Evolutionary conservation across 1,140 invertebrate species (phyloP), one percentile per base, ranked within the genome.

Genomic region (Zaprionus taronus): DNA sequence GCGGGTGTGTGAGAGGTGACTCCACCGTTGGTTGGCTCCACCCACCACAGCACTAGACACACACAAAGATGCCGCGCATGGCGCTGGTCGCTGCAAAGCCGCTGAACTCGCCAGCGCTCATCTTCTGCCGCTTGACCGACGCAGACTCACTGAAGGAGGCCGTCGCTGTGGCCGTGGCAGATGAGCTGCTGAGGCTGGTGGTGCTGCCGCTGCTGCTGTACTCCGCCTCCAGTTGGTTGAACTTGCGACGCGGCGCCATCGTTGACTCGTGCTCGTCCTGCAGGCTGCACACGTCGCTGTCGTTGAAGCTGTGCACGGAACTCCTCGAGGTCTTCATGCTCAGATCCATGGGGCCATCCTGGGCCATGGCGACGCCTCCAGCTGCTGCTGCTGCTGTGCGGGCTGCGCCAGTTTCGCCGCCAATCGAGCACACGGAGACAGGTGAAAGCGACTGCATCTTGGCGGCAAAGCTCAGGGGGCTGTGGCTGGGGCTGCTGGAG

Each of bases 271-370:
- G 53, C 57, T 92, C 91, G 20, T 92, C 84, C 24, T 86, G 73
- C 74, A 85, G 70, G 20, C 80, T 90, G 53, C 80, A 69, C 44
- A 65, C 77, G 31, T 87, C 91, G 70, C 89, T 91, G 71, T 91
- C 80, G 17, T 89, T 91, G 81, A 82, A 83, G 56, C 84, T 92
- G 60, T 92, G 81, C 73, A 89, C 85, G 4, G 86, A 91, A n/a
- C 83, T 80, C n/a, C 87, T 53, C 15, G 91, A 90, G 4, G 94
- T 94, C 84, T 96, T 96, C 93, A 96, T 95, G 11, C 96, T 96
- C 24, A 97, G 93, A 83, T 97, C 96, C 91, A 97, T 97, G 22
- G 96, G 96, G 71, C 96, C 95, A 47, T 97, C 96, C 84, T 95
- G 95, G 94, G 67, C 72, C 20, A 38, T 60, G 26, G 75, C 65